A percentile compares a stretch with the other conserved stretches of the same genome.
phyloP scores from a whole-genome alignment of 2,888 invertebrate genomes.

The Epistrophe eligans region DNA sequence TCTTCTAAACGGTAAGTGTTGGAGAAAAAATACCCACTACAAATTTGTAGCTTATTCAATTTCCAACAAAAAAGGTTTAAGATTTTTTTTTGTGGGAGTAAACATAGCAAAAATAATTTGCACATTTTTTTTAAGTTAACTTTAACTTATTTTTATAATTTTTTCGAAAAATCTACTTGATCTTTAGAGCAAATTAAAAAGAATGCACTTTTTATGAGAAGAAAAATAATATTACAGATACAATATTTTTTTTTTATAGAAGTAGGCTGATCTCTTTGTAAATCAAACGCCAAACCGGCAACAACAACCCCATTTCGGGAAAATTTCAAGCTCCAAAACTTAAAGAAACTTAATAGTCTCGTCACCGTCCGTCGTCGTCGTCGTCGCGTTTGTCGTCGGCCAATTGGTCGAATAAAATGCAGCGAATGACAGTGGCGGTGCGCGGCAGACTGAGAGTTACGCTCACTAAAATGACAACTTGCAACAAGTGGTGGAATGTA shows the following conservation, averaged over 20 bases:
- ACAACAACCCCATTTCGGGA: constrained; percentile 38
- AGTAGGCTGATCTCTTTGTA: constrained; percentile 36
- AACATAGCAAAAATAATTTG: too few species aligned
- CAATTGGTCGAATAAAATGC: neutral
- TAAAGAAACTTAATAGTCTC: constrained; percentile 16
- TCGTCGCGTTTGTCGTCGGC: too few species aligned
- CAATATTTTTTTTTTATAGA: neutral
- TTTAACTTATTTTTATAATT: neutral
- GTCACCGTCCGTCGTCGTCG: neutral
- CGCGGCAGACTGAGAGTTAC: neutral
- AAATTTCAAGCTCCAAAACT: constrained; percentile 17
- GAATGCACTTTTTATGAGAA: constrained; percentile 20
- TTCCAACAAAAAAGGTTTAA: too few species aligned
- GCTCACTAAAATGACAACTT: constrained; percentile 45
- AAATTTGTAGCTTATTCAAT: too few species aligned
- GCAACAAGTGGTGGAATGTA: constrained; percentile 36
- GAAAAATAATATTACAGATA: neutral
- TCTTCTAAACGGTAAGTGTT: too few species aligned
- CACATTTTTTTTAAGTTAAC: too few species aligned
- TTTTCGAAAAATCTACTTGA: neutral
- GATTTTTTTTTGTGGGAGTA: too few species aligned
- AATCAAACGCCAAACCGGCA: constrained; percentile 24
- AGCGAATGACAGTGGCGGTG: neutral
- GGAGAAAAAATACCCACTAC: too few species aligned
- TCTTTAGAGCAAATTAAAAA: constrained; percentile 6